Evolutionary conservation across 2,113 vertebrate species (phyloP).

Genomic region (Calyptomena viridis): DNA sequence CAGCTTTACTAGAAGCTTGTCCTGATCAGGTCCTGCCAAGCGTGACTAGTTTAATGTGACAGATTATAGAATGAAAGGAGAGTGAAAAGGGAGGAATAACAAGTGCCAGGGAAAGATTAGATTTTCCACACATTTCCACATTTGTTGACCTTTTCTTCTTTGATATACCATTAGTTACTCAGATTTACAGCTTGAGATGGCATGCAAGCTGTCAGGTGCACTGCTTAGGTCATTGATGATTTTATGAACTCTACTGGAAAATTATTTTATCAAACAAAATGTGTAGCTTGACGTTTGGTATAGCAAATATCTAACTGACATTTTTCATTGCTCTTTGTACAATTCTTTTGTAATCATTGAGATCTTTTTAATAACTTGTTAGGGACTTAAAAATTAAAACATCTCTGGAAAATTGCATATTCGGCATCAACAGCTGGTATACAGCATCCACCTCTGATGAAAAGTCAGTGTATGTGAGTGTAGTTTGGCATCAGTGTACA

Average conservation of each 20-base stretch:
- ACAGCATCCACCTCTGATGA: background rate
- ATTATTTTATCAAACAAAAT: background rate
- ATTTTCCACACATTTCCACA: conserved; percentile 2
- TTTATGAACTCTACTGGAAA: background rate
- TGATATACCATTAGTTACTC: background rate
- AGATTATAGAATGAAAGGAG: background rate
- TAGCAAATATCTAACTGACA: background rate
- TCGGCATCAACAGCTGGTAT: background rate
- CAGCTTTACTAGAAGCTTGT: background rate
- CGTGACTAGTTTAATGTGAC: background rate
- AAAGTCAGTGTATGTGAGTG: background rate
- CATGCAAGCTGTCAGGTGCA: background rate
- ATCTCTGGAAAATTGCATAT: background rate
- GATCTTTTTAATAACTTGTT: background rate
- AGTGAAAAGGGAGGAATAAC: background rate
- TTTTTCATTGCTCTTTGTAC: background rate
- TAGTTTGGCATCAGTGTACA: background rate
- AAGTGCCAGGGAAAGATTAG: background rate
- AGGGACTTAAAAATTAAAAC: background rate
- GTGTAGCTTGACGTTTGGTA: background rate
- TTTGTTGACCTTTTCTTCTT: conserved; percentile 41
- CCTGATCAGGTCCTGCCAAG: background rate
- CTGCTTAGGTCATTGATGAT: background rate
- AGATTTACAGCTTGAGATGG: background rate
- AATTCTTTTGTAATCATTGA: background rate